Evolutionary conservation across 2,888 invertebrate species (phyloP), one percentile per base, ranked within the genome.

Genomic region (Tineola bisselliella): DNA sequence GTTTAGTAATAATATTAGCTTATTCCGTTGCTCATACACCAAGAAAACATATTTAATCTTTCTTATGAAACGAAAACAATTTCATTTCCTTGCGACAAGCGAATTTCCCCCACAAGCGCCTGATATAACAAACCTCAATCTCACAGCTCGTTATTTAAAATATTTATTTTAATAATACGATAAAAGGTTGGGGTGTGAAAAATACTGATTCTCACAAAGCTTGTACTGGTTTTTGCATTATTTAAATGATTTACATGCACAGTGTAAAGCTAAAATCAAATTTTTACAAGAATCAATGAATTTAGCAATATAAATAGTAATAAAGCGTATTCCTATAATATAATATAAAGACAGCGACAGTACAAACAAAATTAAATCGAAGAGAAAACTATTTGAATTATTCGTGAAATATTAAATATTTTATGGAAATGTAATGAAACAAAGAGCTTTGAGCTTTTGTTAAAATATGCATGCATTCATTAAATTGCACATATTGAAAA

Each of bases 151-250:
- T 74, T 72, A 71, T 71, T 72, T 70, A 68, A 69, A 71, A 74
- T 74, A 70, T 73, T 74, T 71, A 71, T 72, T 71, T 74, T 73
- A 70, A 70, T 73, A 73, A 72, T 68, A 66, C 67, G 67, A 68
- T 69, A 68, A 69, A 69, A 64, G 62, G 62, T 38, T 62, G 63
- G 65, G 62, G 64, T 59, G 61, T 62, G 61, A 12, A 63, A 62
- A 56, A 48, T 3, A 38, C 3, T 12, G 38, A 6, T 38, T 38
- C 38, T 38, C 10, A 12, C 10, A 10, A 38, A 38, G 10, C 38
- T 31, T 38, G 38, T 38, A n/a, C 38, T 38, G n/a, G n/a, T 25
- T 25, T 25, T 25, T 25, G 6, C 6, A 25, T 25, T 25, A n/a
- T n/a, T n/a, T n/a, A n/a, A n/a, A n/a, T n/a, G n/a, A n/a, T n/a